Evolutionary conservation across 2,797 vertebrate species (phyloP), one percentile per base, ranked within the genome.

Genomic region (Columba guinea): DNA sequence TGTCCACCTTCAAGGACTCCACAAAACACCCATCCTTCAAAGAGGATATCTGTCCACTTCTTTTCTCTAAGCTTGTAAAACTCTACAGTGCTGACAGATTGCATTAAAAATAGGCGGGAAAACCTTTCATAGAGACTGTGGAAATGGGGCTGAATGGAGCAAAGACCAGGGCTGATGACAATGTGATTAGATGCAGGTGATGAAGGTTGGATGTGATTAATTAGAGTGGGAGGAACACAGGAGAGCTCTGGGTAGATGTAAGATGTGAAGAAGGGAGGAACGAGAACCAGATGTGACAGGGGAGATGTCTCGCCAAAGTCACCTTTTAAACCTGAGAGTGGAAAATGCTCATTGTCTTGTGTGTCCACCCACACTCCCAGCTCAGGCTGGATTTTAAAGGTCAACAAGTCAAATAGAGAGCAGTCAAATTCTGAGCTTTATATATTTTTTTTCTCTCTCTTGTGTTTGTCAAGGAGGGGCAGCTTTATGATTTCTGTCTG

Each of bases 381-480:
- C 0, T 1, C 34, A 44, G 53, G 62, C 49, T 83, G 76, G 41
- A 56, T 86, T 59, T 46, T 64, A 65, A 63, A 84, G 19, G 69
- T 60, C 78, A 35, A 51, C 34, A 59, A 37, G 44, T 62, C 56
- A 51, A 70, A 81, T 13, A 0, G 2, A 88, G 26, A 73, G 28
- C 51, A 44, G 27, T 34, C 71, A 80, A 1, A 35, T 49, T 80
- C 28, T 73, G 56, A 80, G 52, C 12, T 52, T 64, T 51, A 34
- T 19, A 4, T 28, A 37, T 11, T 37, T 81, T 48, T 37, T 10
- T 10, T 11, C 18, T 73, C 27, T 46, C n/a, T 58, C 2, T 12
- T 23, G 18, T 9, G 4, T 19, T 56, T 6, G 2, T 39, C 0
- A 0, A 5, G 52, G 32, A 35, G 22, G 6, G 5, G 0, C 22